Conservation (phyloP, 2,888 invertebrate genomes). For the Ornithoptera priamus region DNA sequence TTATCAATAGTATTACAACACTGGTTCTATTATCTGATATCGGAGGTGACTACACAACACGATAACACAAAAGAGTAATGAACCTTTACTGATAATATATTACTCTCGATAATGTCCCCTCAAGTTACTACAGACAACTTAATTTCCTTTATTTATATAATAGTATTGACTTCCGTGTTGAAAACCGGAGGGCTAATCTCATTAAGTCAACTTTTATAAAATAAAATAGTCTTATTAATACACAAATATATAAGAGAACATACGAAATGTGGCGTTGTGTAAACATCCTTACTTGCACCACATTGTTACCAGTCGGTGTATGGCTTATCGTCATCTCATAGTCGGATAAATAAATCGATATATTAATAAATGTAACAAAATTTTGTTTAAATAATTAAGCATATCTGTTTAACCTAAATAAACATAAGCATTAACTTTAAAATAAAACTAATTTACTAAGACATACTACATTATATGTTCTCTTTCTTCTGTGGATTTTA, state of each 20-base stretch:
- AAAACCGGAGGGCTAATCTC: neutral
- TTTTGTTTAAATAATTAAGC: no score
- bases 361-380: no score
- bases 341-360: no score
- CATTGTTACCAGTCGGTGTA: no score
- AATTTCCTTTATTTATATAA: conserved; percentile 20
- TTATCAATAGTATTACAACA: conserved; percentile 11
- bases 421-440: no score
- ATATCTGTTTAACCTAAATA: no score
- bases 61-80: conserved; percentile 27
- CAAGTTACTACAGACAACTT: neutral
- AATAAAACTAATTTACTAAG: neutral
- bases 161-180: neutral
- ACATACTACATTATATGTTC: neutral
- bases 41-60: conserved; percentile 20
- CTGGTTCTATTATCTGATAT: conserved; percentile 22
- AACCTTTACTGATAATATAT: conserved; percentile 22
- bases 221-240: no score
- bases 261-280: no score
- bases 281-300: no score
- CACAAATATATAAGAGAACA: no score
- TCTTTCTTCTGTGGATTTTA: no score
- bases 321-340: no score
- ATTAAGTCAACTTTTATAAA: neutral
- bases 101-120: conserved; percentile 10